Evolutionary conservation across 2,888 invertebrate genomes (phyloP).

Genomic region (Drosophila emarginata): DNA sequence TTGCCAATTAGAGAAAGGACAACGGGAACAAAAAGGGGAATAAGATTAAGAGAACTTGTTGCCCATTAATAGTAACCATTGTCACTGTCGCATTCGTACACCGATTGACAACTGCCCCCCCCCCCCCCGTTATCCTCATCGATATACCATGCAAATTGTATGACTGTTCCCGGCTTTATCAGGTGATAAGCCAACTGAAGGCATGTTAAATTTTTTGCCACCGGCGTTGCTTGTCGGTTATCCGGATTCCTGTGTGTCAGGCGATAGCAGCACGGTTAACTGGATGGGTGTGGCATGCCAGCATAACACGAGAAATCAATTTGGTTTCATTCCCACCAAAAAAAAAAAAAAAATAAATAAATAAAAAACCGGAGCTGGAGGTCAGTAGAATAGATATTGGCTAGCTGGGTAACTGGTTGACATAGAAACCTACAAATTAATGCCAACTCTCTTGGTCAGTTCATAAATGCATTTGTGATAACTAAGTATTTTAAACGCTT

Average conservation of each 20-base stretch:
- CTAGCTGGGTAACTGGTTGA: slow-evolving; percentile 13
- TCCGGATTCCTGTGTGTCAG: slow-evolving; percentile 33
- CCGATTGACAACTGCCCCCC: not conserved
- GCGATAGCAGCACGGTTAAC: slow-evolving; percentile 17
- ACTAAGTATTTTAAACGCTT: slow-evolving; percentile 32
- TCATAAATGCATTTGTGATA: slow-evolving; percentile 48
- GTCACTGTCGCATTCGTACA: slow-evolving; percentile 58
- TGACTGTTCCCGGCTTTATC: slow-evolving; percentile 54
- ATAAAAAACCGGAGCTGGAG: slow-evolving; percentile 1
- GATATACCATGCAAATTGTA: slow-evolving; percentile 40
- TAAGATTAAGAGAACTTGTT: slow-evolving; percentile 46
- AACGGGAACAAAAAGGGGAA: slow-evolving; percentile 39
- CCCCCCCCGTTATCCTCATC: slow-evolving; percentile 1
- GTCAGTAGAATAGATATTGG: slow-evolving; percentile 7
- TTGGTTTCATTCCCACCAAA: slow-evolving; percentile 24
- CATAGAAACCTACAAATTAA: slow-evolving; percentile 43
- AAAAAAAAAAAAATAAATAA: slow-evolving; percentile 14
- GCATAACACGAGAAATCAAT: slow-evolving; percentile 45
- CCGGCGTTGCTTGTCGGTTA: slow-evolving; percentile 51
- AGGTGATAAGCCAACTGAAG: slow-evolving; percentile 55
- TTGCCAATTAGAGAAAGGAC: slow-evolving; percentile 63
- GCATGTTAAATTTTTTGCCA: slow-evolving; percentile 58
- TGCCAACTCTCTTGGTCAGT: slow-evolving; percentile 1
- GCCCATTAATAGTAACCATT: slow-evolving; percentile 1
- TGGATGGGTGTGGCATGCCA: slow-evolving; percentile 42